phyloP scores from a whole-genome alignment of 2,888 invertebrate species.

The Dasysyrphus tricinctus region DNA sequence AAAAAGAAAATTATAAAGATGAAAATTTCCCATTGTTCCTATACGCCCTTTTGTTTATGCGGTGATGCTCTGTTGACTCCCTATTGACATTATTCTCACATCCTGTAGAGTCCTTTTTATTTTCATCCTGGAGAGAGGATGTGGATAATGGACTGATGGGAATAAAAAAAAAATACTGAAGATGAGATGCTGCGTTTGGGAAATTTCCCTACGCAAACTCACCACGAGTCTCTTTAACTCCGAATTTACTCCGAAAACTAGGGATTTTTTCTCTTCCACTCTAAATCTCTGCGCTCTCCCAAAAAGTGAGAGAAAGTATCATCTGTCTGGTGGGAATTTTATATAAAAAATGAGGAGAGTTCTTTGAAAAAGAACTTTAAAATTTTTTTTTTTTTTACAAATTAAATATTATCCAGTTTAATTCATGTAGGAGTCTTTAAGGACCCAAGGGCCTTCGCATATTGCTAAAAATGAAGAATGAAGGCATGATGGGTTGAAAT shows the following conservation, averaged over 20 bases:
- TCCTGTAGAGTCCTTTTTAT: slow-evolving; percentile 48
- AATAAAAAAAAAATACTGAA: no score
- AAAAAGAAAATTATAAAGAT: not conserved
- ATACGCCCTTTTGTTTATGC: slow-evolving; percentile 76
- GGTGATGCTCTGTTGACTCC: slow-evolving; percentile 73
- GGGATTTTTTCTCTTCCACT: slow-evolving; percentile 70
- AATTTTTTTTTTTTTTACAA: slow-evolving; percentile 25
- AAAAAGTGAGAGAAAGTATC: slow-evolving; percentile 13
- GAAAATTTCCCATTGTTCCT: slow-evolving; percentile 72
- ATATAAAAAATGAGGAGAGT: slow-evolving; percentile 4
- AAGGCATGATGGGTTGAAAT: slow-evolving; percentile 39
- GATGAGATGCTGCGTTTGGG: slow-evolving; percentile 26
- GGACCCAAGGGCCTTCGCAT: slow-evolving; percentile 33
- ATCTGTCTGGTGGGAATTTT: slow-evolving; percentile 34
- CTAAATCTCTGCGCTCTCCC: not conserved
- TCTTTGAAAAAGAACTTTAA: slow-evolving; percentile 19
- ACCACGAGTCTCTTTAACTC: slow-evolving; percentile 67
- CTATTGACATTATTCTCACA: slow-evolving; percentile 70
- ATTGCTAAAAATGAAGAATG: slow-evolving; percentile 44
- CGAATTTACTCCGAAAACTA: slow-evolving; percentile 69
- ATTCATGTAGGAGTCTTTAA: slow-evolving; percentile 60
- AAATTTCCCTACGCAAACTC: slow-evolving; percentile 53
- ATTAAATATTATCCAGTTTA: slow-evolving; percentile 54
- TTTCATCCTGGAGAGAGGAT: not conserved
- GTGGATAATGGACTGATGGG: not conserved